Evolutionary conservation across 2,888 invertebrate species (phyloP).

Genomic region (Agriopis aurantiaria): DNA sequence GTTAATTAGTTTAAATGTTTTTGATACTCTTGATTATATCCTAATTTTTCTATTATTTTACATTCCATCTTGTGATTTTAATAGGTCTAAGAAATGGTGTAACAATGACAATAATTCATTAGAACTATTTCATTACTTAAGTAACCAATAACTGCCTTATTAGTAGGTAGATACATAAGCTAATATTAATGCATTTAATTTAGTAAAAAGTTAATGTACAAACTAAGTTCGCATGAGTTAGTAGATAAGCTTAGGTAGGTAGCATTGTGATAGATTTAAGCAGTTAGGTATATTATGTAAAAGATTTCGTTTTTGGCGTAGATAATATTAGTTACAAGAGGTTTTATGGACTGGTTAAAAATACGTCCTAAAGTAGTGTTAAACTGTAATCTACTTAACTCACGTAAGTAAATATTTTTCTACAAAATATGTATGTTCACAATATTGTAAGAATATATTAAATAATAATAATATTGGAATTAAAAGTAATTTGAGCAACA

Average conservation of each 20-base stretch:
- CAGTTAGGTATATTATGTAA: constrained; percentile 41
- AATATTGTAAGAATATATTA: constrained; percentile 16
- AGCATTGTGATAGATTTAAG: constrained; percentile 71
- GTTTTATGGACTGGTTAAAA: background rate
- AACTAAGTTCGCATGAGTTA: constrained; percentile 76
- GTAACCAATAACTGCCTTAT: constrained; percentile 55
- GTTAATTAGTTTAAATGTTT: background rate
- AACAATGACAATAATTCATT: constrained; percentile 62
- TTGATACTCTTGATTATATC: constrained; percentile 29
- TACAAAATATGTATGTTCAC: constrained; percentile 46
- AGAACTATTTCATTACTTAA: constrained; percentile 28
- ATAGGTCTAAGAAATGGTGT: constrained; percentile 59
- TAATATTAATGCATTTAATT: constrained; percentile 72
- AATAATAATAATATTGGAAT: constrained; percentile 21
- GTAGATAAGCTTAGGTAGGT: constrained; percentile 49
- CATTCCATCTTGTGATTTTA: constrained; percentile 58
- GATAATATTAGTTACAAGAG: background rate
- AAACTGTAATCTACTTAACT: constrained; percentile 25
- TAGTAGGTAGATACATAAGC: constrained; percentile 64
- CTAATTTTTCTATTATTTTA: constrained; percentile 32
- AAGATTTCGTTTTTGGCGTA: constrained; percentile 3
- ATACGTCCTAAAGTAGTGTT: constrained; percentile 21
- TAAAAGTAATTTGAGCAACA: constrained; percentile 18
- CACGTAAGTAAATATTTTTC: constrained; percentile 49
- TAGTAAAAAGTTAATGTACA: constrained; percentile 77